Evolutionary conservation across 1,140 invertebrate species (phyloP).

Genomic region (Luehdorfia chinensis): DNA sequence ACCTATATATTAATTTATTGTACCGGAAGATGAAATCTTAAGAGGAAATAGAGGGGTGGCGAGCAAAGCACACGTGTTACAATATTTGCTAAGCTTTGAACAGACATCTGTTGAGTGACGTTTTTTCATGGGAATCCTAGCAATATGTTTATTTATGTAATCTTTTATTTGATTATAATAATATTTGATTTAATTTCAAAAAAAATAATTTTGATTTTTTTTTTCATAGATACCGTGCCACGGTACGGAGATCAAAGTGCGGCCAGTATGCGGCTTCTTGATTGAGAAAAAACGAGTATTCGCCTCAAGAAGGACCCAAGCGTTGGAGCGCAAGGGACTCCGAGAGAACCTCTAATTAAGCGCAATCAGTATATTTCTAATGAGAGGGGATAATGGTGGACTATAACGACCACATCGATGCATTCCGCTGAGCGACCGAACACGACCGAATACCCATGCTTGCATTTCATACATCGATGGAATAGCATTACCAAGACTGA

Average conservation of each 20-base stretch:
- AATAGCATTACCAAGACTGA: constrained; percentile 68
- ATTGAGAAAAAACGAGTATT: constrained; percentile 69
- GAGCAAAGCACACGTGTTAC: constrained; percentile 70
- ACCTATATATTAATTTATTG: constrained; percentile 63
- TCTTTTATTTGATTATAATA: too few relatives aligned
- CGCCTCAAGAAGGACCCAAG: constrained; percentile 53
- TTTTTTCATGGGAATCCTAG: constrained; percentile 44
- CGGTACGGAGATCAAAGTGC: constrained; percentile 69
- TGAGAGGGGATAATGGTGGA: constrained; percentile 72
- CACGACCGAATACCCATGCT: constrained; percentile 50
- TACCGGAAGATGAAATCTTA: constrained; percentile 73
- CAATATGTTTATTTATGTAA: background rate
- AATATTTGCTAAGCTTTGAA: constrained; percentile 70
- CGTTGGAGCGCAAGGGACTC: constrained; percentile 57
- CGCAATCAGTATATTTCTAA: constrained; percentile 76
- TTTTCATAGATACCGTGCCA: constrained; percentile 58
- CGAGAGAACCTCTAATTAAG: constrained; percentile 72
- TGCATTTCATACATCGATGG: constrained; percentile 60
- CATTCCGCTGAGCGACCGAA: constrained; percentile 60
- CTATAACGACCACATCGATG: constrained; percentile 70
- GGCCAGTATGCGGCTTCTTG: constrained; percentile 62
- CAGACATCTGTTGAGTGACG: constrained; percentile 65
- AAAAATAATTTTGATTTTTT: constrained; percentile 32
- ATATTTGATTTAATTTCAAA: too few relatives aligned
- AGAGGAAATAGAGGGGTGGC: constrained; percentile 70